A percentile compares a stretch with the other conserved stretches of the same genome.
Conservation (phyloP, 2,797 vertebrate genomes). For the Lacerta viridis region DNA sequence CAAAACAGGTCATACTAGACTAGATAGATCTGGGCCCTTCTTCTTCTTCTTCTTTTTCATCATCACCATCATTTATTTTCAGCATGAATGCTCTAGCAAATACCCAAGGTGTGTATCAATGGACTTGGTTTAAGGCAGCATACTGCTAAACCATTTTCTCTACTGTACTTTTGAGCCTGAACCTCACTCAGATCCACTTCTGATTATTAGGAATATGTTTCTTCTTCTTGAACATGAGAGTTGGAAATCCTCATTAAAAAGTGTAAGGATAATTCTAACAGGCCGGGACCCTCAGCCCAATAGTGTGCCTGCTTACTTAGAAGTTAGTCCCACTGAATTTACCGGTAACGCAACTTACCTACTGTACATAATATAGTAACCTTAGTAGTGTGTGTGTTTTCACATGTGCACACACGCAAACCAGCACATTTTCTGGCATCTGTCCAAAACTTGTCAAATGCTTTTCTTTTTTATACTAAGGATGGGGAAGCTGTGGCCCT, state of each 20-base stretch:
- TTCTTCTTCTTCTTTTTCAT: no score
- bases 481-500: no score
- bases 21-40: not conserved
- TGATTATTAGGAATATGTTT: no score
- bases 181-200: not conserved
- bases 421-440: not conserved
- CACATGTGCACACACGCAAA: no score
- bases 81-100: not conserved
- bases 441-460: not conserved
- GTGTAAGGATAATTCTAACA: not conserved
- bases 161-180: not conserved
- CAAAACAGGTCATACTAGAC: not conserved
- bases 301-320: not conserved
- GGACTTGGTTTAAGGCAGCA: not conserved
- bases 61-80: not conserved
- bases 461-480: constrained; percentile 10
- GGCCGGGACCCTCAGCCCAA: not conserved
- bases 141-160: not conserved
- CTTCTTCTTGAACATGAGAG: no score
- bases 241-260: not conserved
- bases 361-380: not conserved
- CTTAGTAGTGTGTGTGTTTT: not conserved
- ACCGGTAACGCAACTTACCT: not conserved
- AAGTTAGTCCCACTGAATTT: not conserved
- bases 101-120: no score